Base-by-base conservation (phyloP, 2,797 vertebrate genomes). In the Gymnodraco acuticeps region DNA sequence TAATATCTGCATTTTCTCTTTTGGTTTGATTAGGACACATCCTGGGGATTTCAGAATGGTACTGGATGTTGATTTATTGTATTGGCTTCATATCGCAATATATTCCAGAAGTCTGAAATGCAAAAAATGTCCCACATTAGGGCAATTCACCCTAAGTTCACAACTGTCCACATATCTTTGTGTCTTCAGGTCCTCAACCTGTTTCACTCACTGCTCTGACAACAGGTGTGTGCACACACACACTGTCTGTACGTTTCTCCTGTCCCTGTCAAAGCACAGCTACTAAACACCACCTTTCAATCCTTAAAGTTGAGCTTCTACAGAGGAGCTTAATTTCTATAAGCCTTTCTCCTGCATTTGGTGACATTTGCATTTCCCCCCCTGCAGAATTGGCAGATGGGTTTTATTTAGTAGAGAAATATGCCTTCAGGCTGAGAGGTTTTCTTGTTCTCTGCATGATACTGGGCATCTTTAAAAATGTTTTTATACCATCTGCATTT, bases 391-490 rank as follows among this genome's bases (percentile, higher is more conserved):
- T 80, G 51, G 65, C 78, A 79, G 80, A 83, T 81, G 53, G 33
- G n/a, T 72, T 87, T 89, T 81, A 81, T 84, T 82, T 65, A 50
- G 56, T 31, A 41, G 55, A 65, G 67, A 80, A 77, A 64, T 56
- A 43, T 14, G 60, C 68, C 78, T 77, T 65, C 59, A 71, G 79
- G 61, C 75, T 52, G 33, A 46, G 75, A 63, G 42, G 19, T 68
- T 46, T 38, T 66, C 56, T 64, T 38, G 70, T 64, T 81, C 65
- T 66, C 66, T 5, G 43, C 48, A 50, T 78, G 77, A 74, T 16
- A 69, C 66, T 64, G 58, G 73, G 77, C 55, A 76, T 81, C 43
- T 64, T 67, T 63, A 60, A 82, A 78, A 45, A 1, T 12, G 3
- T 12, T 77, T 69, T 27, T 43, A 27, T 75, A 60, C 80, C 48